Percentiles rank a stretch among this genome's conserved stretches.
phyloP scores from a whole-genome alignment of 2,797 vertebrate genomes.

The Ispidina lecontei region DNA sequence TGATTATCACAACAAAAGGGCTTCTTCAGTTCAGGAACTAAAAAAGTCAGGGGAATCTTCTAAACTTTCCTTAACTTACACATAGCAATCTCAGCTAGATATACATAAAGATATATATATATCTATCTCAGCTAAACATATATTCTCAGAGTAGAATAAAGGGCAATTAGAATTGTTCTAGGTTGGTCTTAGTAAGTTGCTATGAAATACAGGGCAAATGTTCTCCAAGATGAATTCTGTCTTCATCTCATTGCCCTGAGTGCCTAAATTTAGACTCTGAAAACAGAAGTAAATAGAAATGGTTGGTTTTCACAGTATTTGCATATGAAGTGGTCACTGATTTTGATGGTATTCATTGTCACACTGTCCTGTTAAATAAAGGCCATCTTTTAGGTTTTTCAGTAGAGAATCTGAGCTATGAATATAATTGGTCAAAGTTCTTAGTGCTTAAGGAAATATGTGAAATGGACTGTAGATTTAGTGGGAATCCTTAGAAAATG shows the following conservation, averaged over 20 bases:
- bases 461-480: not conserved
- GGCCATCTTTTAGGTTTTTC: not conserved
- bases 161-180: not conserved
- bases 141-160: not conserved
- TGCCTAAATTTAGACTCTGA: not conserved
- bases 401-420: not conserved
- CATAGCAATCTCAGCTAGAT: not conserved
- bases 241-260: not conserved
- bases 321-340: not conserved
- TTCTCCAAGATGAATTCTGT: not conserved
- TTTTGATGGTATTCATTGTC: not conserved
- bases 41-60: not conserved
- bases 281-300: not conserved
- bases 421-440: not conserved
- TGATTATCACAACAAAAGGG: not conserved
- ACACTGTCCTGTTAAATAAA: not conserved
- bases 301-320: not conserved
- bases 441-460: not conserved
- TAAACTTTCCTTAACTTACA: not conserved
- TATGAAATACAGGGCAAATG: accelerated
- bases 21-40: not conserved
- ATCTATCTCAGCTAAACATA: too few relatives aligned
- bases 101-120: too few relatives aligned
- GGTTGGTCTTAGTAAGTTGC: not conserved
- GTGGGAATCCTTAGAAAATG: not conserved